These are phyloP conservation scores for Ciconia boyciana DNA, from an alignment of 2,113 vertebrate species.

Conservation along the genomic window DNA sequence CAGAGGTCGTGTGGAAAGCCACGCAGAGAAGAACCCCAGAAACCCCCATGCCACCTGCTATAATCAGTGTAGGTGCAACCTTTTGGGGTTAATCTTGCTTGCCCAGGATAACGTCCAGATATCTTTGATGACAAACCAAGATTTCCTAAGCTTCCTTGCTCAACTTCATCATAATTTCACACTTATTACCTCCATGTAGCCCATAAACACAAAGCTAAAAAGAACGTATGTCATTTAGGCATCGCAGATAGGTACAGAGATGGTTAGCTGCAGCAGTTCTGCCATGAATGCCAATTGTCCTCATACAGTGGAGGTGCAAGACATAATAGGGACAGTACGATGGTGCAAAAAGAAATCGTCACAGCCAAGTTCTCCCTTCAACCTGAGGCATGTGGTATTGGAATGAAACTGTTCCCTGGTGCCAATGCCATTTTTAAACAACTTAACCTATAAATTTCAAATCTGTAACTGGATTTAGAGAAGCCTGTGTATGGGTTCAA, in stretches of 20 bases:
- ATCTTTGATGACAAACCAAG: background rate
- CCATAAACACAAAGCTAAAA: background rate
- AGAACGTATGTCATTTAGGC: background rate
- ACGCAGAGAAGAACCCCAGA: background rate
- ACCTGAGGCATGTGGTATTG: background rate
- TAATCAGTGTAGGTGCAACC: background rate
- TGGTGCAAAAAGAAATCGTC: background rate
- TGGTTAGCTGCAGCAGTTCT: background rate
- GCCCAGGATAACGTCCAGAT: background rate
- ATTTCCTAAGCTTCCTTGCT: background rate
- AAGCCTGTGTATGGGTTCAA: background rate
- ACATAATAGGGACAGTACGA: background rate
- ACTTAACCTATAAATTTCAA: background rate
- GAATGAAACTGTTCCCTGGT: background rate
- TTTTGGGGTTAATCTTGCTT: background rate
- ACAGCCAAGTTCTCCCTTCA: background rate
- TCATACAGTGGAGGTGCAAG: background rate
- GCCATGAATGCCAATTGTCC: background rate
- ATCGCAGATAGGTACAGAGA: background rate
- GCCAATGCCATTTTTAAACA: background rate
- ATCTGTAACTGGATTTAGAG: background rate
- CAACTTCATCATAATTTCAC: background rate
- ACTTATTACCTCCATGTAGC: background rate
- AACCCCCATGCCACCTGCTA: background rate
- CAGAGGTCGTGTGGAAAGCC: background rate